Evolutionary conservation across 2,888 invertebrate genomes (phyloP), one percentile per base, ranked within the genome.

Genomic region (Lasioglossum morio): DNA sequence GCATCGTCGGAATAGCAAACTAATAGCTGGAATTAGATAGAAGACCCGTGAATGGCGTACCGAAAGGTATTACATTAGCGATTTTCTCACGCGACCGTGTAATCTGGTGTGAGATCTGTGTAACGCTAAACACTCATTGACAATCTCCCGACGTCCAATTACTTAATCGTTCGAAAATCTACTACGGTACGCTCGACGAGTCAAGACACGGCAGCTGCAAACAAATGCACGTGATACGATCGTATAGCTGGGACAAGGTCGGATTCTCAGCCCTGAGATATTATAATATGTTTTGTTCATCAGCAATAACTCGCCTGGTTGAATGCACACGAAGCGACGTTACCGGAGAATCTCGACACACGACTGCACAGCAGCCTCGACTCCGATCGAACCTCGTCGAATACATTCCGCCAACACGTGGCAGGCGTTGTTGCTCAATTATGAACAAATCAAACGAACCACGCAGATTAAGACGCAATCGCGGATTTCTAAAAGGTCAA

Each of bases 21-120:
- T 66, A 66, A 66, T 66, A 66, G 34, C 23, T 19, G 66, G 34
- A 66, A 30, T 63, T 63, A 27, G 34, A 30, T 30, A 30, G 34
- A 19, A 34, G 66, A 66, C 19, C 34, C 66, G 66, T 66, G 66
- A 66, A 66, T 8, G 66, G 34, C 4, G 4, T 34, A 66, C 66
- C 1, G 66, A 66, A 66, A 66, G 66, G 19, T 34, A 66, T 66
- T 66, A 3, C 34, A 34, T 34, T 34, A 34, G 66, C 19, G 66
- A 34, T 66, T 66, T 66, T 66, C 66, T 66, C 66, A 66, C 30
- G n/a, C 70, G 72, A 43, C 53, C 23, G 78, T 30, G 19, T 34
- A 66, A 66, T 66, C 66, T 66, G 66, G 66, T 66, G 66, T 66
- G 66, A 77, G 63, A 77, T 66, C 66, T 16, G 34, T 66, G 66